Evolutionary conservation across 2,888 invertebrate genomes (phyloP).

Genomic region (Sussaba pulchella): DNA sequence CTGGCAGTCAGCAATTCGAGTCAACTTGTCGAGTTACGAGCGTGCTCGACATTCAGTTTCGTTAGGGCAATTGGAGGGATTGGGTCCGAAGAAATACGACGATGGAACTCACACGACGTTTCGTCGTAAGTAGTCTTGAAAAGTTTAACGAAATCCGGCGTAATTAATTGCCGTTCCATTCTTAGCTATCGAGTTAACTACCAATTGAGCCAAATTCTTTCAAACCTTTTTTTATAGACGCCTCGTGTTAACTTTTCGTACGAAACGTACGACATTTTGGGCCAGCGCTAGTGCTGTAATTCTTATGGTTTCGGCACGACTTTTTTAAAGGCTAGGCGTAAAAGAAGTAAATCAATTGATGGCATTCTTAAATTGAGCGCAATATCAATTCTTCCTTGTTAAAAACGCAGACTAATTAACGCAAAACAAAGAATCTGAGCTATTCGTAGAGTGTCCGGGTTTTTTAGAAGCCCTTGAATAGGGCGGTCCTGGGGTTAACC

Average conservation of each 20-base stretch:
- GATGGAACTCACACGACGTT: conserved; percentile 47
- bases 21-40: conserved; percentile 33
- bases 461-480: no score
- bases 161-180: conserved; percentile 2
- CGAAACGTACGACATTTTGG: no score
- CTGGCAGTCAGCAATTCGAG: conserved; percentile 54
- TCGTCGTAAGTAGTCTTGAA: conserved; percentile 43
- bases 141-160: conserved; percentile 3
- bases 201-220: background rate
- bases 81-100: conserved; percentile 47
- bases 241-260: background rate
- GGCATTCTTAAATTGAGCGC: no score
- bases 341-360: no score
- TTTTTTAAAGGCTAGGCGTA: no score
- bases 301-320: no score
- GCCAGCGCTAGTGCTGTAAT: no score
- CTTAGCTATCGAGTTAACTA: conserved; percentile 8
- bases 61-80: conserved; percentile 57
- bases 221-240: background rate
- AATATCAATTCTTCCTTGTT: no score
- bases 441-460: no score
- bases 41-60: conserved; percentile 49
- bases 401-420: no score
- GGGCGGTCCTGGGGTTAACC: no score
- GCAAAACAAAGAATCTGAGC: no score